Evolutionary conservation across 2,113 vertebrate species (phyloP).

Genomic region (Actenoides lindsayi): DNA sequence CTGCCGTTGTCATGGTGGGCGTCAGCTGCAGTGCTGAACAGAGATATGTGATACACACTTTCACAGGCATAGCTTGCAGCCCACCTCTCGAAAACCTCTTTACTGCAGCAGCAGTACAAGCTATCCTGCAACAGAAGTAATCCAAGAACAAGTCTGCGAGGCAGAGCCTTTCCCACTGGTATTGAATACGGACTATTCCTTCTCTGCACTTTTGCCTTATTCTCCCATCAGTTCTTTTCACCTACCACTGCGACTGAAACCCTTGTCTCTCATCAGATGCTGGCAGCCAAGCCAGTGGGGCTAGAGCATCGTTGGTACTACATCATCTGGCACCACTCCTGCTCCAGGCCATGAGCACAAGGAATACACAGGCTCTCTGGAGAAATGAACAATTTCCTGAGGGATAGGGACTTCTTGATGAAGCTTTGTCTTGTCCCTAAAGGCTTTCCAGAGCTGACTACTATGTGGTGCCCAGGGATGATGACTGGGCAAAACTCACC

Average conservation of each 20-base stretch:
- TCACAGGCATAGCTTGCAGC: background rate
- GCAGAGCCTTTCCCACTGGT: background rate
- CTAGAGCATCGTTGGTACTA: background rate
- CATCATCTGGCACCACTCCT: background rate
- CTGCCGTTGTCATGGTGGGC: fast-evolving
- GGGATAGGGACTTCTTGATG: background rate
- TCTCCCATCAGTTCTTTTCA: background rate
- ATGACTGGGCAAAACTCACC: background rate
- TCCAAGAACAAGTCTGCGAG: background rate
- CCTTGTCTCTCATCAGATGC: background rate
- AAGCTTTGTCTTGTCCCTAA: background rate
- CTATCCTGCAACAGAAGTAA: background rate
- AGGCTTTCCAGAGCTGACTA: background rate
- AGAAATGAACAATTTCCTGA: background rate
- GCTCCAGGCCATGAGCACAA: background rate
- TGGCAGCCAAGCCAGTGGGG: background rate
- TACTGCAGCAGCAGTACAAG: background rate
- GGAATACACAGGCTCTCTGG: background rate
- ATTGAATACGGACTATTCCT: background rate
- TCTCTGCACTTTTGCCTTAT: background rate
- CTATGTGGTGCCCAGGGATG: background rate
- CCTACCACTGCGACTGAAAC: background rate
- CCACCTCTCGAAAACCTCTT: background rate
- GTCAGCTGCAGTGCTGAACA: fast-evolving
- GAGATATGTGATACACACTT: background rate